These are phyloP conservation scores for Nymphalis urticae DNA, from an alignment of 2,888 invertebrate genomes.

Conservation along the genomic window DNA sequence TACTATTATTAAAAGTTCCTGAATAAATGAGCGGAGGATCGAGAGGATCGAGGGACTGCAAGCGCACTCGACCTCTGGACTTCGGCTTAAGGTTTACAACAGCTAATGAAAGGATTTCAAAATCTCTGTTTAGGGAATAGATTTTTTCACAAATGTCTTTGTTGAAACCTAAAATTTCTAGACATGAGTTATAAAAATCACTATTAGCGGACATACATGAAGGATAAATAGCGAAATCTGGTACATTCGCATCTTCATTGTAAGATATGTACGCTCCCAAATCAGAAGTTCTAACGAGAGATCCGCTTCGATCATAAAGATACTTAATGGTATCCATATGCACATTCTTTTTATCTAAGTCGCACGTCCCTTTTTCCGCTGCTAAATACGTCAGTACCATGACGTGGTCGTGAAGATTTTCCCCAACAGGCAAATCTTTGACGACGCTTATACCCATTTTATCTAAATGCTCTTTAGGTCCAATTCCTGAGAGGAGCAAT, in stretches of 20 bases:
- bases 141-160: constrained; percentile 53
- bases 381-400: constrained; percentile 60
- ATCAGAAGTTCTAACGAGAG: constrained; percentile 52
- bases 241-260: constrained; percentile 45
- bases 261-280: constrained; percentile 58
- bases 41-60: constrained; percentile 51
- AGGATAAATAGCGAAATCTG: constrained; percentile 67
- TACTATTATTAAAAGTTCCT: constrained; percentile 55
- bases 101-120: constrained; percentile 58
- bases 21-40: constrained; percentile 61
- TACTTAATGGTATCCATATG: constrained; percentile 59
- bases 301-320: constrained; percentile 57
- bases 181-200: constrained; percentile 50
- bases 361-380: constrained; percentile 60
- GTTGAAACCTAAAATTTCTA: constrained; percentile 50
- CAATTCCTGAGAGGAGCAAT: constrained; percentile 64
- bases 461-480: constrained; percentile 55
- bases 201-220: constrained; percentile 50
- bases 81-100: constrained; percentile 64
- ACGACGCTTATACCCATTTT: constrained; percentile 51
- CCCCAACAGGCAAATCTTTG: constrained; percentile 62
- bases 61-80: constrained; percentile 59
- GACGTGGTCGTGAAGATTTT: constrained; percentile 65
- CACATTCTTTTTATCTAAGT: constrained; percentile 35
- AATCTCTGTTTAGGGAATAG: constrained; percentile 45